Percentiles rank a stretch among this genome's conserved stretches.
phyloP scores from a whole-genome alignment of 2,113 vertebrate genomes.

The Ammodytes dubius region DNA sequence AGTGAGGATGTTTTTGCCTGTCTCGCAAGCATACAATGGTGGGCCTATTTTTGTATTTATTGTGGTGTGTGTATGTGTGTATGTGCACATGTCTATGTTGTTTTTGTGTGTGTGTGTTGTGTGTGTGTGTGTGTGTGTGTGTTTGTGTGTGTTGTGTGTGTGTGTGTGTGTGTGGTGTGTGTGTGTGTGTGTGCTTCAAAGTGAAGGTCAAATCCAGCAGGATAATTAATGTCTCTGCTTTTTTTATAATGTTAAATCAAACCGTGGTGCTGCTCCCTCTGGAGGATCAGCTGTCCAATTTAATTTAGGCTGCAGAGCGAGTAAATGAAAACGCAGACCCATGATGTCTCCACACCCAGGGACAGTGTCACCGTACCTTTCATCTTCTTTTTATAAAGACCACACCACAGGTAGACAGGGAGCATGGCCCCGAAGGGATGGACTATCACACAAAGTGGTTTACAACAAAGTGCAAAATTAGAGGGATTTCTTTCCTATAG shows the following conservation, averaged over 20 bases:
- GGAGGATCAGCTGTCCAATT: constrained; percentile 78
- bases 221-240: constrained; percentile 81
- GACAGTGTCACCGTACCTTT: constrained; percentile 50
- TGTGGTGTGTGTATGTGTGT: background rate
- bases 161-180: constrained; percentile 11
- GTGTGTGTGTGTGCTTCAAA: constrained; percentile 50
- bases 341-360: constrained; percentile 60
- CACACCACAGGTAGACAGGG: constrained; percentile 62
- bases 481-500: constrained; percentile 29
- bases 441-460: constrained; percentile 27
- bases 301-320: constrained; percentile 76
- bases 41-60: constrained; percentile 21
- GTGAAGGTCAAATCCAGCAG: constrained; percentile 80
- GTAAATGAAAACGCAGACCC: constrained; percentile 72
- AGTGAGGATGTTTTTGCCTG: constrained; percentile 8
- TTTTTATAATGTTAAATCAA: constrained; percentile 80
- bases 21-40: background rate
- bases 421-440: constrained; percentile 30
- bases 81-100: background rate
- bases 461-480: constrained; percentile 35
- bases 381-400: constrained; percentile 61
- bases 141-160: background rate
- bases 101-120: background rate
- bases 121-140: background rate
- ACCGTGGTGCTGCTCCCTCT: constrained; percentile 71